Percentiles rank a stretch among this genome's conserved stretches.
phyloP scores from a whole-genome alignment of 1,140 invertebrate genomes.

The Pinna nobilis region DNA sequence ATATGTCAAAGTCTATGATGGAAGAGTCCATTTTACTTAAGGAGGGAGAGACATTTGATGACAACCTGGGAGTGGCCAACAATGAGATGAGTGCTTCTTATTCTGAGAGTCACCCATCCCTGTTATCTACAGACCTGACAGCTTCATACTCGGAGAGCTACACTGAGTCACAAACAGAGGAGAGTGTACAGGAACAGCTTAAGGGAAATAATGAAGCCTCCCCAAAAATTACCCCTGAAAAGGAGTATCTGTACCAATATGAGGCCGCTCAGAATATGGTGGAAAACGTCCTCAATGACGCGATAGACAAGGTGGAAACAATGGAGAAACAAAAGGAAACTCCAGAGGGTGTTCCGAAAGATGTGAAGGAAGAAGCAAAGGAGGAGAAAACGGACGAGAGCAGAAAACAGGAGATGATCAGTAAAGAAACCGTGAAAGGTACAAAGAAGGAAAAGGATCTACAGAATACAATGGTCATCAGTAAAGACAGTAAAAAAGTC shows the following conservation, averaged over 20 bases:
- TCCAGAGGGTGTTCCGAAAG: constrained; percentile 19
- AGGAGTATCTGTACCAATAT: background rate
- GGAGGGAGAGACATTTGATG: constrained; percentile 6
- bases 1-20: constrained; percentile 5
- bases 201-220: background rate
- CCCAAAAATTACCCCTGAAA: background rate
- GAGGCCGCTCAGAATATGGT: constrained; percentile 19
- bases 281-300: constrained; percentile 24
- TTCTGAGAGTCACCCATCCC: too few relatives aligned
- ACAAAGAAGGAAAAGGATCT: constrained; percentile 18
- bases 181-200: background rate
- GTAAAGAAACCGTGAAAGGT: constrained; percentile 3
- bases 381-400: constrained; percentile 2
- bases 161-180: constrained; percentile 13
- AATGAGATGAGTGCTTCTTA: background rate
- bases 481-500: constrained; percentile 26
- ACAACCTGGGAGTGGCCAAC: background rate
- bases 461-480: constrained; percentile 12
- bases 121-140: too few relatives aligned
- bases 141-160: background rate
- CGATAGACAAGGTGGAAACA: constrained; percentile 13
- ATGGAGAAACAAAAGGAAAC: constrained; percentile 12
- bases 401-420: constrained; percentile 15
- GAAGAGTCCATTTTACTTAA: background rate
- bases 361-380: background rate